Evolutionary conservation across 2,797 vertebrate genomes (phyloP), one percentile per base, ranked within the genome.

Genomic region (Eurystomus glaucurus): DNA sequence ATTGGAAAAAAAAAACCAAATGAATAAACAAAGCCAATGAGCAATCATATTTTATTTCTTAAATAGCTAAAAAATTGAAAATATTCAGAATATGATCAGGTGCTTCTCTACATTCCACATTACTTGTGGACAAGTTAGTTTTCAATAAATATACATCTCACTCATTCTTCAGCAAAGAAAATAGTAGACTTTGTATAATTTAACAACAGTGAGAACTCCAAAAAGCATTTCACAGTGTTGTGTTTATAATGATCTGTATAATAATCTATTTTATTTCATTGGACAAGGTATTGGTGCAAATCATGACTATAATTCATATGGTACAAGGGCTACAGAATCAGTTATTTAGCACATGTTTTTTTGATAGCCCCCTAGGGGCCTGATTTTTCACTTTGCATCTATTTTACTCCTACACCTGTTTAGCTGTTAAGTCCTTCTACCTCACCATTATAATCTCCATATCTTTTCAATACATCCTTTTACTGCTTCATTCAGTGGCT

Each of bases 341-440:
- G 54, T 96, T 87, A 90, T 81, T 94, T 79, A 92, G 50, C 41
- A 79, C 50, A 71, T 48, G 0, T 3, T 66, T 81, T 81, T 85
- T 86, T 93, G 55, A 76, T 45, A 87, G 52, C 10, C 22, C 25
- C 29, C 6, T 37, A 8, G 14, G 7, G 77, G 6, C 5, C 29
- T 94, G 52, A 82, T 82, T 96, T 96, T 97, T 90, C 61, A 79
- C 39, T 94, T 93, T 75, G 33, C 39, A 69, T 94, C 96, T 93
- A 60, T 93, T 96, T 96, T 52, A 91, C 18, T 52, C 43, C 52
- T 91, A 7, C 13, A 88, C 5, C 45, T 84, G 33, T 85, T 94
- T 88, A 92, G 22, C 7, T 89, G n/a, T 93, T 90, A 85, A 15
- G 45, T 91, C 90, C 18, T 75, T 62, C 74, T 25, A 45, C 22